Evolutionary conservation across 2,888 invertebrate species (phyloP).

Genomic region (Zhengitettix transpicula): DNA sequence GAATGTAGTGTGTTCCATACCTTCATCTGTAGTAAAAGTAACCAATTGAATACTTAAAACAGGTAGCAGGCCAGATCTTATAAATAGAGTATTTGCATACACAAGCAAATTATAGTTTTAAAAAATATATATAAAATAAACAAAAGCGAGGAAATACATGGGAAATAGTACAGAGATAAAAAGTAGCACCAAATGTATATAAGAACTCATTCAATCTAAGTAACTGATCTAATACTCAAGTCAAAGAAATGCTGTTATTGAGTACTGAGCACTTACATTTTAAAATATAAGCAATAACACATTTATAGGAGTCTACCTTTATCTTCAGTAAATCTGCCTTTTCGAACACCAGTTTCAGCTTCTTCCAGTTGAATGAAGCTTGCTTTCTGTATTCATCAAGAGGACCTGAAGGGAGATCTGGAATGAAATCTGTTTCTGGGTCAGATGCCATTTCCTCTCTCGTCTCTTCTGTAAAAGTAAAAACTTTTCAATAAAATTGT

Average conservation of each 20-base stretch:
- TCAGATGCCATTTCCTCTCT: neutral
- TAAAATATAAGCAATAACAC: neutral
- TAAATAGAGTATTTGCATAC: neutral
- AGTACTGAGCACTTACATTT: neutral
- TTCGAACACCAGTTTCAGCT: conserved; percentile 61
- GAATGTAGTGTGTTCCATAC: conserved; percentile 61
- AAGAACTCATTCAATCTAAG: too few species aligned
- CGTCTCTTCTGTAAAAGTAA: neutral
- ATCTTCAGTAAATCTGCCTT: conserved; percentile 55
- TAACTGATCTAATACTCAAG: too few species aligned
- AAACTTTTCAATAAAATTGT: neutral
- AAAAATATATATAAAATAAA: neutral
- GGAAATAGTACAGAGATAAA: too few species aligned
- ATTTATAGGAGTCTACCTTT: conserved; percentile 41
- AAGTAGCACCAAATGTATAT: too few species aligned
- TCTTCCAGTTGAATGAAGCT: conserved; percentile 77
- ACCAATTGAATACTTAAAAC: neutral
- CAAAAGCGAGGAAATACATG: too few species aligned
- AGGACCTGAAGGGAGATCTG: conserved; percentile 53
- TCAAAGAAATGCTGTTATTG: too few species aligned
- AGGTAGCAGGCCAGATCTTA: neutral
- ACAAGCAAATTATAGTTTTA: neutral
- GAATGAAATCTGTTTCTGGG: conserved; percentile 40
- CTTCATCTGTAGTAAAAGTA: conserved; percentile 42
- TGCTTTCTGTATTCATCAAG: conserved; percentile 60